These are phyloP conservation scores for Sycophaga agraensis DNA, from an alignment of 1,140 invertebrate species.

Conservation along the genomic window DNA sequence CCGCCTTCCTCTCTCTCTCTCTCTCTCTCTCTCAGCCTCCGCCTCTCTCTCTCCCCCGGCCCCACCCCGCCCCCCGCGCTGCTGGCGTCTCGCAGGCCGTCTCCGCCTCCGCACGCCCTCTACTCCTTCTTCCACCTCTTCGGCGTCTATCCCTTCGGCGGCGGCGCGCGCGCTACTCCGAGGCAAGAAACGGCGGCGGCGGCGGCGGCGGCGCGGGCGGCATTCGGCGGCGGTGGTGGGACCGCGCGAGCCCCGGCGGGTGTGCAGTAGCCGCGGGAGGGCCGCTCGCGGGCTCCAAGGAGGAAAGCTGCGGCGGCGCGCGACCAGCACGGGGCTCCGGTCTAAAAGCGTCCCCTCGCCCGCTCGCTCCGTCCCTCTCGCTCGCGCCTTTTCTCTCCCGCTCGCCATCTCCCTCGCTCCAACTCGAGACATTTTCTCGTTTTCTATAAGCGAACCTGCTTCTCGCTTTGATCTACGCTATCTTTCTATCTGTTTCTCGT, in stretches of 20 bases:
- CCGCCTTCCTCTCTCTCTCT: neutral
- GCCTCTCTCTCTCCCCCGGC: neutral
- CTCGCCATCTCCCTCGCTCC: no score
- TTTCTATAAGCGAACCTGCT: neutral
- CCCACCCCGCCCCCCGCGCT: neutral
- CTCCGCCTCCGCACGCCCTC: neutral
- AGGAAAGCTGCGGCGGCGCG: neutral
- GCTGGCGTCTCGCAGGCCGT: neutral
- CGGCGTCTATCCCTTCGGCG: neutral
- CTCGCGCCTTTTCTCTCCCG: neutral
- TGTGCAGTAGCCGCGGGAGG: neutral
- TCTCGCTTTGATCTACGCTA: neutral
- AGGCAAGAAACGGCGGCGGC: neutral
- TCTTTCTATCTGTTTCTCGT: neutral
- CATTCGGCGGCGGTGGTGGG: no score
- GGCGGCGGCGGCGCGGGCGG: no score
- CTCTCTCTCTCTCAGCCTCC: neutral
- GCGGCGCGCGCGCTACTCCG: no score
- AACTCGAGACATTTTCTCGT: neutral
- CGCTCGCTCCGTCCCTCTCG: constrained; percentile 35
- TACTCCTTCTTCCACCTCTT: neutral
- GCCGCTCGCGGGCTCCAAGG: neutral
- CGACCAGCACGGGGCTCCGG: constrained; percentile 41
- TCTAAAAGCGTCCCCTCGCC: constrained; percentile 53
- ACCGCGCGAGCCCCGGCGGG: no score